phyloP scores from a whole-genome alignment of 2,113 vertebrate species.

The Dicrurus megarhynchus region DNA sequence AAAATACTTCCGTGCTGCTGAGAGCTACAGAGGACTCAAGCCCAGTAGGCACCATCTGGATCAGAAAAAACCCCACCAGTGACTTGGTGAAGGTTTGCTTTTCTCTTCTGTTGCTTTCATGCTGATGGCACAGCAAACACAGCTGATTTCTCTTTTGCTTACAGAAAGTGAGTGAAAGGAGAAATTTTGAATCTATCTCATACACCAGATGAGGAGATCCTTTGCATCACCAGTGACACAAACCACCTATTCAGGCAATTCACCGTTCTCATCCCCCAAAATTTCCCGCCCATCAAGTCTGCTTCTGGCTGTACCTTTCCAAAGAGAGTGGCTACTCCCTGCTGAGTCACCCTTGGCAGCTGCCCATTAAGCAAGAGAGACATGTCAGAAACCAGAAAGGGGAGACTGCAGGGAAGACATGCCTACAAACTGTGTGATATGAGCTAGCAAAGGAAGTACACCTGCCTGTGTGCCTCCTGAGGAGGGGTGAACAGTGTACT shows the following conservation, averaged over 20 bases:
- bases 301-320: background rate
- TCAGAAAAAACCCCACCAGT: background rate
- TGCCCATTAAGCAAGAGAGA: background rate
- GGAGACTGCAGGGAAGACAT: background rate
- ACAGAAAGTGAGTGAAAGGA: background rate
- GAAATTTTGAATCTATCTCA: background rate
- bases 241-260: background rate
- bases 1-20: background rate
- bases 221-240: background rate
- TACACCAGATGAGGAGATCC: background rate
- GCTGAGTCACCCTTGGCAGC: background rate
- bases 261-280: background rate
- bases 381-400: background rate
- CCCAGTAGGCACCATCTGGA: background rate
- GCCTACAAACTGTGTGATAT: background rate
- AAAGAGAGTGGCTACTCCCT: background rate
- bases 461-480: rapidly evolving
- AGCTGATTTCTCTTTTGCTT: background rate
- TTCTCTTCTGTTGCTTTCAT: background rate
- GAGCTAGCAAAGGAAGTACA: background rate
- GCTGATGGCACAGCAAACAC: background rate
- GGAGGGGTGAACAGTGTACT: background rate
- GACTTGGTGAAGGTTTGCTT: background rate
- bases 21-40: background rate
- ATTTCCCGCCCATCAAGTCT: background rate